Conservation (phyloP, 2,797 vertebrate species). For the Paramormyrops hopkinsi region DNA sequence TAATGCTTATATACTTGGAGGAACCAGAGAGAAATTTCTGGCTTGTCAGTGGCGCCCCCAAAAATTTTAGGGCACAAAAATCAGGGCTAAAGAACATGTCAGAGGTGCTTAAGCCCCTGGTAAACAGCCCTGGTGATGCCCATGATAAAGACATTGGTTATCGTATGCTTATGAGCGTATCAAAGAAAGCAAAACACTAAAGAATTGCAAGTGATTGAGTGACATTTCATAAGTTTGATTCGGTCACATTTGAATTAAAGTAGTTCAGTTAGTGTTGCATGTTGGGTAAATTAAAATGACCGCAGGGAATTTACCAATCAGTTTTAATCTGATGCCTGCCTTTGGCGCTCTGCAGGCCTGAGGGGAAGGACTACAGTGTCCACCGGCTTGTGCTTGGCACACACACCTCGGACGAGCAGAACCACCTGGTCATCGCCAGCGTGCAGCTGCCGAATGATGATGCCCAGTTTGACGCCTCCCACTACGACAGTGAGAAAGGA, state of each 20-base stretch:
- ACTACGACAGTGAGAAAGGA: slow-evolving; percentile 97
- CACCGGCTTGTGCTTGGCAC: slow-evolving; percentile 90
- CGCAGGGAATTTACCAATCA: not conserved
- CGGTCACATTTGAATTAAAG: not conserved
- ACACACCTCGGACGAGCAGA: slow-evolving; percentile 94
- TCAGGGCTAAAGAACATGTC: not conserved
- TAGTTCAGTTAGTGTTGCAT: not conserved
- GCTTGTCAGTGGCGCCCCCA: not conserved
- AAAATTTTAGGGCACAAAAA: not conserved
- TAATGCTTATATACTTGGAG: not conserved
- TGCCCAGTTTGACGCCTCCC: slow-evolving; percentile 93
- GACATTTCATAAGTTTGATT: not conserved
- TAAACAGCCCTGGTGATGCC: not conserved
- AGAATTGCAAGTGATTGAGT: not conserved
- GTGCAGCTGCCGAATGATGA: slow-evolving; percentile 95
- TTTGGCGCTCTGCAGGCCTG: slow-evolving; percentile 64
- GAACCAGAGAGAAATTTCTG: not conserved
- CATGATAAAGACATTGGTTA: not conserved
- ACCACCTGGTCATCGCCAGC: slow-evolving; percentile 92
- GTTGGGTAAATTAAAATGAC: not conserved
- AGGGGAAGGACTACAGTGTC: slow-evolving; percentile 96
- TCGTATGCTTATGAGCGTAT: not conserved
- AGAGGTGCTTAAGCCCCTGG: not conserved
- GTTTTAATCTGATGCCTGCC: no score
- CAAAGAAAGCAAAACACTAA: not conserved